Conservation (phyloP, 2,888 invertebrate genomes). For the Athalia circularis region DNA sequence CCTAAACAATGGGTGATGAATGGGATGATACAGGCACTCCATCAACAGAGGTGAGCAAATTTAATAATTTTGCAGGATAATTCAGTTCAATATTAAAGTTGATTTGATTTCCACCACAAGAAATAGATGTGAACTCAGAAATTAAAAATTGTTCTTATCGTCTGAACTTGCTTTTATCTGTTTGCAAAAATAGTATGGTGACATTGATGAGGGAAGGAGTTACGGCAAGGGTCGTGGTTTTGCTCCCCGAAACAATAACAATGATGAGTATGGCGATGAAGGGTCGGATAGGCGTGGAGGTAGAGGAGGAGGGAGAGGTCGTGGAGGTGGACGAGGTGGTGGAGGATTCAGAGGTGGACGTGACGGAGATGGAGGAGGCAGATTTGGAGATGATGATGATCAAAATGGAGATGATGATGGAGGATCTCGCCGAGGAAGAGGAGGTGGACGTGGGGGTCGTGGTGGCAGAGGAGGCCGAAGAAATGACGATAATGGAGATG, state of each 20-base stretch:
- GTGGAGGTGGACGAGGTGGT: constrained; percentile 33
- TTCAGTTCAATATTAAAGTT: not conserved
- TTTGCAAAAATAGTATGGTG: constrained; percentile 47
- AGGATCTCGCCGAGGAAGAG: constrained; percentile 50
- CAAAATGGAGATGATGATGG: constrained; percentile 52
- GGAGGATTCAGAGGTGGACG: constrained; percentile 50
- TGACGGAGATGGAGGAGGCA: constrained; percentile 53
- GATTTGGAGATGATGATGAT: constrained; percentile 51
- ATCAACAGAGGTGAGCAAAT: constrained; percentile 27
- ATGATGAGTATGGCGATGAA: constrained; percentile 23
- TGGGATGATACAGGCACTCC: constrained; percentile 33
- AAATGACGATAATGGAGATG: constrained; percentile 48
- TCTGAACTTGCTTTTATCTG: not conserved
- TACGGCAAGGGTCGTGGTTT: constrained; percentile 64
- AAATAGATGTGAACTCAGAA: not conserved
- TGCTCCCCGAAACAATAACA: constrained; percentile 31
- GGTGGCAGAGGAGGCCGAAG: constrained; percentile 53
- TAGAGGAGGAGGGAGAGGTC: constrained; percentile 48
- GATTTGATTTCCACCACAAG: not conserved
- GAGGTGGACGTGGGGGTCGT: constrained; percentile 51
- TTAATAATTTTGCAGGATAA: constrained; percentile 11
- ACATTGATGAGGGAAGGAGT: constrained; percentile 53
- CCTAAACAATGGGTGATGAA: constrained; percentile 30
- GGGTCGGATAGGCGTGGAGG: constrained; percentile 47
- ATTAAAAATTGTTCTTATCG: not conserved